A percentile compares a stretch with the other conserved stretches of the same genome.
Evolutionary conservation across 2,888 invertebrate species (phyloP).

Genomic region (Trissoscelio sp.): DNA sequence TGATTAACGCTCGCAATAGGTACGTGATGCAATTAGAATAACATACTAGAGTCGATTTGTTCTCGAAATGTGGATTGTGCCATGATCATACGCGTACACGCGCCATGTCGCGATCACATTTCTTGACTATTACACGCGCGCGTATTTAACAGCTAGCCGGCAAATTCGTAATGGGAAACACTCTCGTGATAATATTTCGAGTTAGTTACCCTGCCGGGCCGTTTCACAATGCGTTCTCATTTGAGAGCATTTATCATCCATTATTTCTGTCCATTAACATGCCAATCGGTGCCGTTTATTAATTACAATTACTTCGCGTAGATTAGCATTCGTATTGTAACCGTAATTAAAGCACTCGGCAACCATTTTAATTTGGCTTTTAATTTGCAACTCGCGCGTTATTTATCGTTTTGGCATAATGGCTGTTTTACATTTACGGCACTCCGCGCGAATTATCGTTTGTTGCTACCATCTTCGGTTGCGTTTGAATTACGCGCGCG

Average conservation of each 20-base stretch:
- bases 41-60: constrained; percentile 66
- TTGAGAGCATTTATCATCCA: constrained; percentile 66
- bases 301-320: constrained; percentile 66
- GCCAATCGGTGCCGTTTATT: constrained; percentile 68
- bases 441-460: constrained; percentile 40
- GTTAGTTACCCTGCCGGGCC: constrained; percentile 60
- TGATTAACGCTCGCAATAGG: constrained; percentile 60
- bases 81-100: constrained; percentile 48
- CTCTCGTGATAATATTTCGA: constrained; percentile 64
- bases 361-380: constrained; percentile 66
- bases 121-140: constrained; percentile 61
- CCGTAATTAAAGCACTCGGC: constrained; percentile 62
- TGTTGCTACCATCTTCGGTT: constrained; percentile 30
- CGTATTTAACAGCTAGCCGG: constrained; percentile 48
- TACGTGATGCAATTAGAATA: constrained; percentile 64
- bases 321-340: constrained; percentile 63
- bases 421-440: constrained; percentile 51
- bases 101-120: constrained; percentile 65
- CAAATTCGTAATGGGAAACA: constrained; percentile 61
- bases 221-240: constrained; percentile 56
- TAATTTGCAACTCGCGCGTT: constrained; percentile 59
- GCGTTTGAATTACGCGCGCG: constrained; percentile 15
- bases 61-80: constrained; percentile 51
- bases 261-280: constrained; percentile 70
- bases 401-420: constrained; percentile 61